Evolutionary conservation across 2,888 invertebrate genomes (phyloP).

Genomic region (Metellina segmentata): DNA sequence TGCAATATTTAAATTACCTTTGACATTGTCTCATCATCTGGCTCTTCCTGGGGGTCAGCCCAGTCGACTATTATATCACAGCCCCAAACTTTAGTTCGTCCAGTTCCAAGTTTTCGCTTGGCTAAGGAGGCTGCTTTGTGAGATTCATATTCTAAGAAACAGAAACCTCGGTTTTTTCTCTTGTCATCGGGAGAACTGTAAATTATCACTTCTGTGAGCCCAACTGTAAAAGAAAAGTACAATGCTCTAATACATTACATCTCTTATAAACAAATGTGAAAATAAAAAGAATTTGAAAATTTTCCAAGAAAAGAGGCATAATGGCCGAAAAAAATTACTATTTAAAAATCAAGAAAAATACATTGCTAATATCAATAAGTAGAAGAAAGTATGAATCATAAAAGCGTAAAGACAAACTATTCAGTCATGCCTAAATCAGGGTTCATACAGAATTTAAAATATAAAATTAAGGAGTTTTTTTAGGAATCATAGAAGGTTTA

Average conservation of each 20-base stretch:
- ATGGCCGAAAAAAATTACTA: no score
- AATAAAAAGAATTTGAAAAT: no score
- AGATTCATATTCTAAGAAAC: conserved; percentile 99
- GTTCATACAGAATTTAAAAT: no score
- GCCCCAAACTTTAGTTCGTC: conserved; percentile 97
- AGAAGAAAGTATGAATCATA: no score
- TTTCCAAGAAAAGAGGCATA: no score
- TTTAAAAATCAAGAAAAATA: no score
- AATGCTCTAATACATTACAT: neutral
- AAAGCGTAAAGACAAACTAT: no score
- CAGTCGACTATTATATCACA: conserved; percentile 99
- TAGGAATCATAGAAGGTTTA: no score
- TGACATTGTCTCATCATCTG: conserved; percentile 99
- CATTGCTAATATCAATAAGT: no score
- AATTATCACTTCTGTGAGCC: conserved; percentile 98
- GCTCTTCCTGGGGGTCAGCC: conserved; percentile 99
- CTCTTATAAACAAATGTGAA: no score
- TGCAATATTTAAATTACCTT: conserved; percentile 85
- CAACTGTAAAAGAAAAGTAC: conserved; percentile 86
- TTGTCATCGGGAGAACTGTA: conserved; percentile 99
- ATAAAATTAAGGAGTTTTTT: no score
- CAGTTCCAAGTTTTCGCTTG: conserved; percentile 95
- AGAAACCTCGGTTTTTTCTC: conserved; percentile 99
- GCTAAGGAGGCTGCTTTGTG: conserved; percentile 99
- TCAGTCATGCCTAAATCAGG: no score